Percentiles rank a stretch among this genome's conserved stretches.
Evolutionary conservation across 2,888 invertebrate species (phyloP).

Genomic region (Gerosis bhagava): DNA sequence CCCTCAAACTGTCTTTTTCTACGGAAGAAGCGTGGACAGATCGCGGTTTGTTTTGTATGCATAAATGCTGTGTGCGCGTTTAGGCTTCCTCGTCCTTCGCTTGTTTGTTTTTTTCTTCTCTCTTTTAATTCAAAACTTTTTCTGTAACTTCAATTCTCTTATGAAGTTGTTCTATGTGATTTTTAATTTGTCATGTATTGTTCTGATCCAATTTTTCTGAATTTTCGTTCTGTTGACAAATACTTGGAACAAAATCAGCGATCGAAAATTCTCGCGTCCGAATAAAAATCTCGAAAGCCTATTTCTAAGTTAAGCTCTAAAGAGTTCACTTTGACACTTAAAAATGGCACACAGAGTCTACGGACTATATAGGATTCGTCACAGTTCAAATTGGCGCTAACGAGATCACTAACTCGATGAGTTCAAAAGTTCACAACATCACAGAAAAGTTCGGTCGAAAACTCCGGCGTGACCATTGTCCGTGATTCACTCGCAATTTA

Average conservation of each 20-base stretch:
- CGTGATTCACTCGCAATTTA: constrained; percentile 68
- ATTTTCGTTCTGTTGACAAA: background rate
- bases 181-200: too few relatives aligned
- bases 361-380: constrained; percentile 36
- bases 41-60: constrained; percentile 71
- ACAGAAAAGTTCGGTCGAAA: constrained; percentile 65
- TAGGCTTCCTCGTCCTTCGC: constrained; percentile 42
- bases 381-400: constrained; percentile 60
- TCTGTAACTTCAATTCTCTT: too few relatives aligned
- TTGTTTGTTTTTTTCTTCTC: constrained; percentile 24
- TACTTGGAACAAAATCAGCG: constrained; percentile 17
- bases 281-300: constrained; percentile 36
- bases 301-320: constrained; percentile 35
- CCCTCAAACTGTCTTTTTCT: constrained; percentile 61
- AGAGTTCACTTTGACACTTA: constrained; percentile 62
- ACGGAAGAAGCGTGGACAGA: constrained; percentile 72
- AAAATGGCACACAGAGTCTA: constrained; percentile 46
- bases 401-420: constrained; percentile 49
- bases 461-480: constrained; percentile 59
- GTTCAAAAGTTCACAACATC: constrained; percentile 64
- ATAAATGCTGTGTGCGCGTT: constrained; percentile 64
- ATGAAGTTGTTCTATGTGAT: too few relatives aligned
- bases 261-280: constrained; percentile 36
- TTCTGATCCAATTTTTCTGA: too few relatives aligned
- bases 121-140: too few relatives aligned